A percentile compares a stretch with the other conserved stretches of the same genome.
These are phyloP conservation scores for Channallabes apus DNA, from an alignment of 2,797 vertebrate species.

Conservation along the genomic window DNA sequence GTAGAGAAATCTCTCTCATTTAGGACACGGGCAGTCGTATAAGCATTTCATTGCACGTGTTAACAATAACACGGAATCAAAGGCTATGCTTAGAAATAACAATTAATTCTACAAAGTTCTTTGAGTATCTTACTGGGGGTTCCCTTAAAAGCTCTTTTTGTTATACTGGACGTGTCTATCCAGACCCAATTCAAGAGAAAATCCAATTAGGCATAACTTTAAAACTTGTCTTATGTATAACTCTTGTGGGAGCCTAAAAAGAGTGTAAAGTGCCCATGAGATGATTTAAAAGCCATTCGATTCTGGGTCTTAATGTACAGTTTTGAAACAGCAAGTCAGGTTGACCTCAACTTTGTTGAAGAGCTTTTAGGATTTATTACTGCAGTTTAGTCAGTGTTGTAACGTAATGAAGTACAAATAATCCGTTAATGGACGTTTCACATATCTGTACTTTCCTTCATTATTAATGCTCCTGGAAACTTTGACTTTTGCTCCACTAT, in stretches of 20 bases:
- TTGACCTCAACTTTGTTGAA: not conserved
- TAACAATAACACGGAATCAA: not conserved
- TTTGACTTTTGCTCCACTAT: no score
- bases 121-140: not conserved
- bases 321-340: not conserved
- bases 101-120: not conserved
- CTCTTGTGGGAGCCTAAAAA: not conserved
- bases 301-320: not conserved
- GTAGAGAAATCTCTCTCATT: no score
- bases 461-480: no score
- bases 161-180: no score
- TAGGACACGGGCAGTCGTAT: no score
- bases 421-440: no score
- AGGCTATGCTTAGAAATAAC: not conserved
- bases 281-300: not conserved
- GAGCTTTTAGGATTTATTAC: not conserved
- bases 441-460: no score
- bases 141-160: not conserved
- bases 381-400: not conserved
- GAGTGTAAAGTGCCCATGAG: not conserved
- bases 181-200: not conserved
- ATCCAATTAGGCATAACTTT: not conserved
- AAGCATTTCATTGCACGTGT: no score
- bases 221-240: not conserved
- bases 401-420: no score